A percentile compares a stretch with the other conserved stretches of the same genome.
Conservation (phyloP, 2,113 vertebrate species). For the Phylloscopus trochilus region DNA sequence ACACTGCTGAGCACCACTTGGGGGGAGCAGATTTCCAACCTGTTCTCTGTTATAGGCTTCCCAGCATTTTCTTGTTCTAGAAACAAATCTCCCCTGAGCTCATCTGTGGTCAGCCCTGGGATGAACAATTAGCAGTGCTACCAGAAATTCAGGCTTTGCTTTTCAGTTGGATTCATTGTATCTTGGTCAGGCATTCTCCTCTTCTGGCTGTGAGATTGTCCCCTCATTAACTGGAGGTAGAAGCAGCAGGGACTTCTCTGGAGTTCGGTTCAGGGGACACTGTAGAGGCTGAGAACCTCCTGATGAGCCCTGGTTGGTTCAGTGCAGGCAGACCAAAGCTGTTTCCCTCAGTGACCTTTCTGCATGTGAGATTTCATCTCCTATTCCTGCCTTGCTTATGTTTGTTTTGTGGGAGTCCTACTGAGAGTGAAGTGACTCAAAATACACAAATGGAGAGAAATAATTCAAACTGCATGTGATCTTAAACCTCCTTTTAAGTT, state of each 20-base stretch:
- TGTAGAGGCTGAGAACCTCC: background rate
- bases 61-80: background rate
- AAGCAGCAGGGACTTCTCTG: background rate
- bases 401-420: background rate
- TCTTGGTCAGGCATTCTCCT: background rate
- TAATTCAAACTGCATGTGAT: background rate
- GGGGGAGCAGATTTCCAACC: background rate
- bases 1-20: fast-evolving
- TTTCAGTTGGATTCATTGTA: fast-evolving
- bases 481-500: background rate
- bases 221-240: too few species aligned
- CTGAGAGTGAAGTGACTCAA: background rate
- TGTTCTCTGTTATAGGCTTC: background rate
- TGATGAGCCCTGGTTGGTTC: background rate
- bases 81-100: background rate
- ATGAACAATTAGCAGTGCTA: too few species aligned
- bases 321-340: background rate
- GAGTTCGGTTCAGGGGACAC: background rate
- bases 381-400: background rate
- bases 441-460: background rate
- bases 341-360: background rate
- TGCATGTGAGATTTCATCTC: background rate
- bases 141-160: background rate
- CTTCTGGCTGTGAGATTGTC: too few species aligned
- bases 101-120: background rate